Percentiles rank a stretch among this genome's conserved stretches.
Conservation (phyloP, 2,888 invertebrate species). For the Carterocephalus palaemon region DNA sequence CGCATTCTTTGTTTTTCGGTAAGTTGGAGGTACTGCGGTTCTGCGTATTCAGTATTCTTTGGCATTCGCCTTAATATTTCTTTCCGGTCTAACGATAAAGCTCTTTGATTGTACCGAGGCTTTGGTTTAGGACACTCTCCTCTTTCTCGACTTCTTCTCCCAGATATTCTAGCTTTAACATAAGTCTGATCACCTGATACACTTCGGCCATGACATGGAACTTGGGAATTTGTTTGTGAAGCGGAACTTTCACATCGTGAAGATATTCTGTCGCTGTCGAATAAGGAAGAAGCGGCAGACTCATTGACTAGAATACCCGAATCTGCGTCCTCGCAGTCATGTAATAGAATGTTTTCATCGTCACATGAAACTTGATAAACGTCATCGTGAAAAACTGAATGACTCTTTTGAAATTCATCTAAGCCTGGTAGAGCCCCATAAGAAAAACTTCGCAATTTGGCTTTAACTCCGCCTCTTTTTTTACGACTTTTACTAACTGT, state of each 20-base stretch:
- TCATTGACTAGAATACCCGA: conserved; percentile 87
- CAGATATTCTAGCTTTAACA: conserved; percentile 56
- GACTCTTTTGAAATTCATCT: conserved; percentile 82
- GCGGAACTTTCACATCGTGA: conserved; percentile 76
- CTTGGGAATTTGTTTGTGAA: conserved; percentile 60
- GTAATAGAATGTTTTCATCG: conserved; percentile 76
- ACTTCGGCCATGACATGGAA: conserved; percentile 68
- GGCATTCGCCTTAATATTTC: conserved; percentile 75
- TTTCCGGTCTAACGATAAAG: conserved; percentile 76
- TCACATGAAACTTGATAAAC: conserved; percentile 70
- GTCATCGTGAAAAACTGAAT: conserved; percentile 82
- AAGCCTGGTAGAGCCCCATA: conserved; percentile 86
- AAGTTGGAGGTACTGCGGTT: conserved; percentile 67
- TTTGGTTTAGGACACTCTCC: conserved; percentile 55
- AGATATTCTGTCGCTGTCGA: conserved; percentile 77
- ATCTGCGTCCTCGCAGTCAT: conserved; percentile 85
- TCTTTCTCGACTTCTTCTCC: conserved; percentile 65
- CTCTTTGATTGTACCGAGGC: conserved; percentile 70
- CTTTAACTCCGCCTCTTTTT: conserved; percentile 66
- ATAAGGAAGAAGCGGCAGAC: conserved; percentile 83
- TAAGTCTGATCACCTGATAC: conserved; percentile 72
- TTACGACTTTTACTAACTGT: conserved; percentile 58
- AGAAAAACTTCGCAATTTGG: conserved; percentile 84
- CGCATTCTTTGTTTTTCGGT: conserved; percentile 75
- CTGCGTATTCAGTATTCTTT: conserved; percentile 59